Percentiles rank a stretch among this genome's conserved stretches.
These are phyloP conservation scores for Tachuris rubrigastra DNA, from an alignment of 2,113 vertebrate genomes.

Conservation along the genomic window DNA sequence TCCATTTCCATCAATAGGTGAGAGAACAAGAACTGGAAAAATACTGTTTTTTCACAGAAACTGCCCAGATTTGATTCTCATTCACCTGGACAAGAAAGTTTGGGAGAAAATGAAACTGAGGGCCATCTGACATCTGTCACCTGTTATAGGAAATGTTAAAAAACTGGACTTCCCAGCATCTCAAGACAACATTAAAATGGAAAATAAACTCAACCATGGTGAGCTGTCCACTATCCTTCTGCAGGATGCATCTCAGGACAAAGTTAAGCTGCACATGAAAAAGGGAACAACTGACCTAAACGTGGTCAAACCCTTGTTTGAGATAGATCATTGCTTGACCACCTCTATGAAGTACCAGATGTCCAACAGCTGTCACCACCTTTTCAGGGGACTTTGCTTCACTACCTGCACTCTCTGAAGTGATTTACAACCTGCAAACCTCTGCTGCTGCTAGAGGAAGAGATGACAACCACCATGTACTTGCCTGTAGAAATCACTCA, in stretches of 20 bases:
- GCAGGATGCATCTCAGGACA: background rate
- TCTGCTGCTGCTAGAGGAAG: background rate
- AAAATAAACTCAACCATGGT: background rate
- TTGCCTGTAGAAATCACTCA: background rate
- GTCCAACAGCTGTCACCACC: background rate
- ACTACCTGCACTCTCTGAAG: background rate
- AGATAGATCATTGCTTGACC: background rate
- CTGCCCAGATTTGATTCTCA: background rate
- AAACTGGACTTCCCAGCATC: background rate
- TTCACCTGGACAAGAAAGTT: background rate
- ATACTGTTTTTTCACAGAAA: background rate
- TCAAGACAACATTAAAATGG: background rate
- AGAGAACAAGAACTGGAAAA: background rate
- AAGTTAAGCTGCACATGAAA: background rate
- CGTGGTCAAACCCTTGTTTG: background rate
- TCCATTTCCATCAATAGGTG: rapidly evolving
- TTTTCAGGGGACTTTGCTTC: background rate
- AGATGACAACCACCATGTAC: background rate
- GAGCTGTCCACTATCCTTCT: background rate
- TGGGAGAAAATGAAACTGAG: background rate
- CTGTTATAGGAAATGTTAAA: background rate
- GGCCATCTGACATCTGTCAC: background rate
- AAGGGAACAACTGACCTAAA: background rate
- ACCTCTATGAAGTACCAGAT: background rate
- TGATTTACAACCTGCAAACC: background rate